Evolutionary conservation across 2,113 vertebrate species (phyloP), one percentile per base, ranked within the genome.

Genomic region (Panthera tigris): DNA sequence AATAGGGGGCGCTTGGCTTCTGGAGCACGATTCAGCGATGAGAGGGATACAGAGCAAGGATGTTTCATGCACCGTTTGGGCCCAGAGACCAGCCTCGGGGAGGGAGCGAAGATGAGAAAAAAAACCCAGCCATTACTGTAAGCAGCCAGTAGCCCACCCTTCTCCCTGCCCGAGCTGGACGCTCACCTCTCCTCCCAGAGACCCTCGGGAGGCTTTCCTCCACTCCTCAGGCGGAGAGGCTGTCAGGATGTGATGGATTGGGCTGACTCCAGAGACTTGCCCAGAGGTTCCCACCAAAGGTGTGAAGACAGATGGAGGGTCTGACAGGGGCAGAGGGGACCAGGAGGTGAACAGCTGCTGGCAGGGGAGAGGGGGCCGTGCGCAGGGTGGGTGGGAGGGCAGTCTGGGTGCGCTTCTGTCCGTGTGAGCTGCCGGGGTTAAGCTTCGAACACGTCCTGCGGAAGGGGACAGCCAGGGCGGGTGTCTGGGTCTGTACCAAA

Each of bases 301-400:
- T 93, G 96, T 96, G 94, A 97, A 94, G 95, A 97, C 73, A 78
- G 74, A 95, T 90, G 65, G 76, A 63, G 86, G 85, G 81, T 89
- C 92, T 86, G 86, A 84, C 84, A n/a, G 94, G 93, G 76, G 95
- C 93, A 92, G 88, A 96, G 94, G 94, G 91, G 91, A 50, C n/a
- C 23, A 0, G 48, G 74, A 71, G 84, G 93, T 55, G 84, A 91
- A 74, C 88, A 95, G 97, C 96, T 97, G 96, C 94, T 1, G n/a
- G 84, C 15, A 81, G 36, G 27, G 6, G 76, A 9, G 31, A 39
- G 13, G 57, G 41, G 78, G 31, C 25, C 9, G 80, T 1, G 0
- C 4, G 25, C 16, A 2, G 52, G 23, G 69, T 7, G 3, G 76
- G 4, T 11, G 2, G 0, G 3, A 63, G 80, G 78, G 41, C 88